phyloP scores from a whole-genome alignment of 1,140 invertebrate species.

The Colletes gigas region DNA sequence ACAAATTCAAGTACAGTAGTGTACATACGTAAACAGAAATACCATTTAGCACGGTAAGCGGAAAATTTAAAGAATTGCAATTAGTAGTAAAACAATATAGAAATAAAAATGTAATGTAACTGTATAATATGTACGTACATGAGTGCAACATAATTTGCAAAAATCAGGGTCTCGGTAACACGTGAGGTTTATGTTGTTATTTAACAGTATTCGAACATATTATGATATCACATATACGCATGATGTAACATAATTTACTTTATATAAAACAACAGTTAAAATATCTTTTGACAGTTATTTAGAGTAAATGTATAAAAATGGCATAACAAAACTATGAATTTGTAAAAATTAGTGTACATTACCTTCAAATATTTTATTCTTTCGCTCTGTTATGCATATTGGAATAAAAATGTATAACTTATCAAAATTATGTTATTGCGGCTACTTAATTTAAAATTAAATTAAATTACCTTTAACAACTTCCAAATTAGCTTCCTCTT shows the following conservation, averaged over 20 bases:
- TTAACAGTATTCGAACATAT: not conserved
- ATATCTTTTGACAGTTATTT: not conserved
- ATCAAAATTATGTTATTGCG: constrained; percentile 3
- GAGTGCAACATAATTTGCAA: constrained; percentile 9
- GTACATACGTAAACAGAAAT: constrained; percentile 57
- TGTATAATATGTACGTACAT: not conserved
- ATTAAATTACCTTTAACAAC: constrained; percentile 90
- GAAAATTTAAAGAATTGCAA: constrained; percentile 32
- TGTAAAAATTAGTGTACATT: constrained; percentile 56
- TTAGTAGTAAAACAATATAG: constrained; percentile 15
- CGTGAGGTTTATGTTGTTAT: not conserved
- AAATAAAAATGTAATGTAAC: not conserved
- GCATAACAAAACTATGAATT: constrained; percentile 1
- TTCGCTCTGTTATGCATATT: constrained; percentile 70
- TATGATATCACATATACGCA: not conserved
- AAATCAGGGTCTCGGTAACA: not conserved
- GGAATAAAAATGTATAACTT: constrained; percentile 18
- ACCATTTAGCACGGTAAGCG: constrained; percentile 45
- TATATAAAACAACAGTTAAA: too few species aligned
- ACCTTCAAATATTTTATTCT: constrained; percentile 81
- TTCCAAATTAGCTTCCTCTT: constrained; percentile 94
- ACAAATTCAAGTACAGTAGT: constrained; percentile 10
- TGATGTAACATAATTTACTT: not conserved
- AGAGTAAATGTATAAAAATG: not conserved
- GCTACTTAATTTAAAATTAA: constrained; percentile 5